Percentiles rank a stretch among this genome's conserved stretches.
These are phyloP conservation scores for Armadillidium nasatum DNA, from an alignment of 1,140 invertebrate genomes.

Conservation along the genomic window DNA sequence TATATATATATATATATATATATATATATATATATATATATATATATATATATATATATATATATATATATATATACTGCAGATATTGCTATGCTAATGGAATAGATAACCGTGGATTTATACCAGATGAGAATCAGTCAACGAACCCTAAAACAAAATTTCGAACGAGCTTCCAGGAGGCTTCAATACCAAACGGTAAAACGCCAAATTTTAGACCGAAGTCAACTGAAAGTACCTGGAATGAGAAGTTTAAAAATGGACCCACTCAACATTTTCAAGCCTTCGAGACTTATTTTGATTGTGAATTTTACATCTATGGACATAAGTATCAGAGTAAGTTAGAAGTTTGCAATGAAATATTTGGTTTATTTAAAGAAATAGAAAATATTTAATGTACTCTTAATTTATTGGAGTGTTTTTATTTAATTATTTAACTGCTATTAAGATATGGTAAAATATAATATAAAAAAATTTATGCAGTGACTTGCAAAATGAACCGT, in stretches of 20 bases:
- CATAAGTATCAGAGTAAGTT: constrained; percentile 50
- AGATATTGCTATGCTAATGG: not conserved
- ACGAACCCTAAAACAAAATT: not conserved
- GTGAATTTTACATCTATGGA: constrained; percentile 48
- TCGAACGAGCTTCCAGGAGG: too few species aligned
- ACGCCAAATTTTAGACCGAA: constrained; percentile 16
- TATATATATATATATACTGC: not conserved
- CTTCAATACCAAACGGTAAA: not conserved
- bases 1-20: constrained; percentile 3
- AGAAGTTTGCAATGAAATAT: not conserved
- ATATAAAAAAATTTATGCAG: too few species aligned
- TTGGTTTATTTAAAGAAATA: too few species aligned
- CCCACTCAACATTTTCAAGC: constrained; percentile 41
- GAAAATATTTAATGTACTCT: too few species aligned
- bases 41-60: constrained; percentile 9
- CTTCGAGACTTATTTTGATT: constrained; percentile 48
- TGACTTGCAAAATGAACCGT: too few species aligned
- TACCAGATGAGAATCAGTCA: not conserved
- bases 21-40: constrained; percentile 20
- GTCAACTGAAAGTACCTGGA: constrained; percentile 25
- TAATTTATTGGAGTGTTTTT: too few species aligned
- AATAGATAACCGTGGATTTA: constrained; percentile 13
- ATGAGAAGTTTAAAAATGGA: constrained; percentile 27
- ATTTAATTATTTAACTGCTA: too few species aligned
- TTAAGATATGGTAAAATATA: too few species aligned